Base-by-base conservation (phyloP, 1,140 invertebrate genomes). In the Acromyrmex charruanus region DNA sequence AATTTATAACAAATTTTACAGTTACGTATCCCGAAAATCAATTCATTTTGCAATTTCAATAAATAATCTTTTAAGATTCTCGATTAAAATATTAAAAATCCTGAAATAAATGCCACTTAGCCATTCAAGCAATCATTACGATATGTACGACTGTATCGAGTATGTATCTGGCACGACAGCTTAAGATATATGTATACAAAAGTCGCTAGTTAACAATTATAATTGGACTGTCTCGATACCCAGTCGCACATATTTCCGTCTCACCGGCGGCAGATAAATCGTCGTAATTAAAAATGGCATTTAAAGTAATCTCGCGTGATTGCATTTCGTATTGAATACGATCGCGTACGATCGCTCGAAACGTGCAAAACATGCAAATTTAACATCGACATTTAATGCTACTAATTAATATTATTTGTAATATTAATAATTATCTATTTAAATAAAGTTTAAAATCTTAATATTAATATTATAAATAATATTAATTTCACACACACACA, bases 151-250 rank as follows among this genome's bases (percentile, higher is more conserved):
- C 74, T 51, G 85, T 68, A 89, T 90, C 79, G 79, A 66, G 53
- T 49, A 21, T 75, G 74, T 69, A 74, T 87, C 77, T 89, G 89
- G 85, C 88, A 89, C 85, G 69, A 68, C 51, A 14, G 59, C 66
- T 89, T 51, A 77, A 31, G 21, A 71, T 88, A 89, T 90, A 69
- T 89, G 87, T 90, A 16, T 90, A 90, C 88, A 89, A 10, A 86
- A 65, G 51, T 59, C 74, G 71, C 25, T 72, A 74, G 12, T 68
- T 63, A 59, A 88, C 66, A 63, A n/a, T 87, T 69, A 51, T 51
- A 86, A 87, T 89, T 63, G 35, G 44, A 87, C 28, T 55, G 28
- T 35, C 77, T 89, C 63, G 63, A 63, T 77, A 63, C 59, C 63
- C 77, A 79, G 69, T 81, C 69, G 88, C 77, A 25, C 71, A 77